phyloP scores from a whole-genome alignment of 2,797 vertebrate genomes.

The Miichthys miiuy region DNA sequence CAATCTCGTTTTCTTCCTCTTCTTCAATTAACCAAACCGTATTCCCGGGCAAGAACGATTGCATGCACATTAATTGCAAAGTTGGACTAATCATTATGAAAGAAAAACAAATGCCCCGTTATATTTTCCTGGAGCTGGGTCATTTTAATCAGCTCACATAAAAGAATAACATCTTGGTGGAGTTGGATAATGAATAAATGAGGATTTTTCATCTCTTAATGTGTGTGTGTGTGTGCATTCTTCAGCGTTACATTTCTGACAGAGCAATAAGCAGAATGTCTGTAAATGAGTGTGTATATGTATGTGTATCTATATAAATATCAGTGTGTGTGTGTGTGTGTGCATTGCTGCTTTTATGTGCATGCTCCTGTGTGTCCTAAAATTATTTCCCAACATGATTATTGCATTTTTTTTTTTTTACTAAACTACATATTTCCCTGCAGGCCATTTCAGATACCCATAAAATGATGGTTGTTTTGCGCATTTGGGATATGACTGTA shows the following conservation, averaged over 20 bases:
- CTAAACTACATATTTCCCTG: constrained; percentile 77
- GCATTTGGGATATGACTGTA: constrained; percentile 57
- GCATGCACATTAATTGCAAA: constrained; percentile 84
- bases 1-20: constrained; percentile 18
- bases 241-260: constrained; percentile 10
- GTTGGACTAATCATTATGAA: constrained; percentile 84
- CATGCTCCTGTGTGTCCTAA: constrained; percentile 33
- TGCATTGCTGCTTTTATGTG: constrained; percentile 35
- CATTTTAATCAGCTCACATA: constrained; percentile 71
- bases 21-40: constrained; percentile 77
- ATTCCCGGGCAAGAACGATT: constrained; percentile 51
- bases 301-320: constrained; percentile 11
- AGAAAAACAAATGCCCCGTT: constrained; percentile 70
- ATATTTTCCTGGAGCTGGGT: constrained; percentile 52
- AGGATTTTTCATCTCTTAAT: constrained; percentile 50
- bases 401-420: constrained; percentile 55
- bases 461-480: constrained; percentile 66
- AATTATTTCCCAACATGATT: constrained; percentile 71
- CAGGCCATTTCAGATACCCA: constrained; percentile 61
- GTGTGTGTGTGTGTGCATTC: background rate
- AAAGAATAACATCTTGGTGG: constrained; percentile 62
- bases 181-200: constrained; percentile 68
- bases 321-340: background rate
- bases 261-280: constrained; percentile 30
- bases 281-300: constrained; percentile 3